Evolutionary conservation across 2,797 vertebrate genomes (phyloP), one percentile per base, ranked within the genome.

Genomic region (Meda fulgida): DNA sequence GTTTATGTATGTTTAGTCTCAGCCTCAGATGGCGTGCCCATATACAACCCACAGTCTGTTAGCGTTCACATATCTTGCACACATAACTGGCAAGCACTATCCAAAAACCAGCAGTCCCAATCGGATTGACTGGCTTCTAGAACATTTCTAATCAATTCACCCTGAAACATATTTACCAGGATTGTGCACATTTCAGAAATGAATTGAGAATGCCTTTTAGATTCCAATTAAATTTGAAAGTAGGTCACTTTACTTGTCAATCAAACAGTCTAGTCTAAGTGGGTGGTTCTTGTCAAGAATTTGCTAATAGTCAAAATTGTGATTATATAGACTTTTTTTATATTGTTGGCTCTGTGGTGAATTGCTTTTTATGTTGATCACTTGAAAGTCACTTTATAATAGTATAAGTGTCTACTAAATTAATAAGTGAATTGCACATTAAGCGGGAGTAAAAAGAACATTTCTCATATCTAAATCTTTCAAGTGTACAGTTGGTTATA

Each of bases 1-100:
- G 48, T 76, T 55, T 38, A 76, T 76, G 31, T 14, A 36, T 55
- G 73, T 76, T 55, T 76, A 55, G 7, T 76, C 31, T 76, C 48
- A 48, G n/a, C n/a, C 7, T 72, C 70, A 72, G 43, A 19, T 9
- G 0, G 43, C 4, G 7, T 51, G 29, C 48, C 19, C 46, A 13
- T 16, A 31, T 53, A 23, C 31, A 34, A 67, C 66, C 34, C 66
- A 69, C 60, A 18, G 63, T 65, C 6, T 65, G 60, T 65, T 16
- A 16, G 14, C 46, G 4, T 48, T 65, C 63, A 65, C 63, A 31
- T 14, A 26, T 43, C 43, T 4, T 71, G 66, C 34, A 38, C 43
- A 34, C 46, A 34, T 4, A 34, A 53, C 71, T 6, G 11, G 9
- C 46, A 51, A 48, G 19, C 71, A 26, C 40, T 19, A 53, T 34